Evolutionary conservation across 92 coral and sea anemone species (phyloP), one percentile per base, ranked within the genome.

Genomic region (Epizoanthus fatuus): DNA sequence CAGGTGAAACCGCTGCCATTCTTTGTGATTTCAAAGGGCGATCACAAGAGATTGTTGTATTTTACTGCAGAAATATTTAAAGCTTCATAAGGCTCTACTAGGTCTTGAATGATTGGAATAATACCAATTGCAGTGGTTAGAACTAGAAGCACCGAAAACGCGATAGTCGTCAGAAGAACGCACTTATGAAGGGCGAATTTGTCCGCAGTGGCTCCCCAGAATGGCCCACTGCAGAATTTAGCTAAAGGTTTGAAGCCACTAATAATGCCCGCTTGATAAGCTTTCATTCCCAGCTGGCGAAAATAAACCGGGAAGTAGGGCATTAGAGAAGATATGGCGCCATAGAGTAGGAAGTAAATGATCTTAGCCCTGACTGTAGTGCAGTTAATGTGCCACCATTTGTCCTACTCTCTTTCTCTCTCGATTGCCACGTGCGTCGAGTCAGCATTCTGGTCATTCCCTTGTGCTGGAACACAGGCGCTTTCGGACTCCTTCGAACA

Each of bases 181-280:
- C 14, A n/a, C 71, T 84, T 84, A 25, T 84, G 78, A 9, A 53
- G 60, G 22, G 78, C 88, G 0, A 77, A 60, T 7, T 73, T 32
- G 47, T 84, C 81, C 60, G 88, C 81, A 2, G 71, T 52, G 39
- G 47, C 72, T 56, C 88, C 81, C 88, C 88, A 84, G 3, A 84
- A 40, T 12, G 82, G 88, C 11, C 59, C 88, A n/a, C 88, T 60
- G 7, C 72, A 0, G 32, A 84, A 74, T 32, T 17, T 38, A 9
- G 63, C 81, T 42, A 84, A 74, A 16, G 82, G 88, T 15, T 62
- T 40, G 8, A 84, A 25, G 32, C 80, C 64, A 15, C 52, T 56
- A 2, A 84, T 75, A 8, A 84, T 60, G 4, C 81, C 88, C 4
- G 88, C 70, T 56, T 84, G 60, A 7, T 63, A 42, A 16, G 40